Evolutionary conservation across 2,113 vertebrate genomes (phyloP).

Genomic region (Miniopterus natalensis): DNA sequence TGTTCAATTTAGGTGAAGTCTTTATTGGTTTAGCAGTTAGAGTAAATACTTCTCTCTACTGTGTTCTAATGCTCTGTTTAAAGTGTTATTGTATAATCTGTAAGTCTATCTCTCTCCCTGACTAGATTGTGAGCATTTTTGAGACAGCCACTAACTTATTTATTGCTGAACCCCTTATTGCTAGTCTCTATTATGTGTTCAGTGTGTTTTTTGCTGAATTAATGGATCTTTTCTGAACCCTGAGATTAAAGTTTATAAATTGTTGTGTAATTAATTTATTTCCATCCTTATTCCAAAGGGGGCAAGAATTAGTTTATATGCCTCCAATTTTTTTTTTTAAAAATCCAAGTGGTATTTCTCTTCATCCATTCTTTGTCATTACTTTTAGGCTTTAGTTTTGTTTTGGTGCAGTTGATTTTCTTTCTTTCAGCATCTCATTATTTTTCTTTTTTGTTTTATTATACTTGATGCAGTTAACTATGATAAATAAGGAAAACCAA

Average conservation of each 20-base stretch:
- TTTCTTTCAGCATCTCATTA: background rate
- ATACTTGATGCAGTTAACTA: background rate
- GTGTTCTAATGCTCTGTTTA: background rate
- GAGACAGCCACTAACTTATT: constrained; percentile 4
- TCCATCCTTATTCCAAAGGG: background rate
- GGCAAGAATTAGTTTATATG: background rate
- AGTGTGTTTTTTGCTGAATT: background rate
- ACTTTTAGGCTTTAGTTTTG: constrained; percentile 5
- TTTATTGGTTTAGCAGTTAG: background rate
- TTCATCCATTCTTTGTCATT: background rate
- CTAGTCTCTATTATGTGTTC: background rate
- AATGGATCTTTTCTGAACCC: constrained; percentile 28
- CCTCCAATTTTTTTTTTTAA: background rate
- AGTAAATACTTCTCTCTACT: constrained; percentile 17
- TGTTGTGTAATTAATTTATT: constrained; percentile 24
- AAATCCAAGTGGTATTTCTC: background rate
- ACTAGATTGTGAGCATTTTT: constrained; percentile 34
- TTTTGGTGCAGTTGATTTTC: background rate
- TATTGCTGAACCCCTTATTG: background rate
- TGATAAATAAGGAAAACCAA: background rate
- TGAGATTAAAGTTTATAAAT: constrained; percentile 13
- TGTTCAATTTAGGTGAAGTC: background rate
- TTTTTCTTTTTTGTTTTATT: background rate
- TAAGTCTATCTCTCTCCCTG: background rate
- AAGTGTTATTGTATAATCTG: background rate